Evolutionary conservation across 2,113 vertebrate species (phyloP).

Genomic region (Ptilonorhynchus violaceus): DNA sequence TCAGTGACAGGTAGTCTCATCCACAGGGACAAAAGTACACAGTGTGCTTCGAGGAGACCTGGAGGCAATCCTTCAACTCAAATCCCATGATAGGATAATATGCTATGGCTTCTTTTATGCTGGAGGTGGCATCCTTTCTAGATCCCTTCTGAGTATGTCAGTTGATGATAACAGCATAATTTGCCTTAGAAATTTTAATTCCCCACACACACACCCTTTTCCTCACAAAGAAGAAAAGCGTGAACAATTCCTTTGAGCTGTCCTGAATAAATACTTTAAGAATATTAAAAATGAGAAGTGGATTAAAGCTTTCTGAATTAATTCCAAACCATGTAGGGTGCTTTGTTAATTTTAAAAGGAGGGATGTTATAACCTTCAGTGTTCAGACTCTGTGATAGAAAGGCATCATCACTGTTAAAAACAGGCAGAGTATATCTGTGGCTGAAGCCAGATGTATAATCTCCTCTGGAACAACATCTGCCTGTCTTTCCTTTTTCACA

Average conservation of each 20-base stretch:
- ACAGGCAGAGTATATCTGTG: not conserved
- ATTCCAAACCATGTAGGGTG: not conserved
- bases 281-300: constrained; percentile 45
- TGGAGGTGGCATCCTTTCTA: constrained; percentile 45
- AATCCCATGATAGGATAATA: constrained; percentile 58
- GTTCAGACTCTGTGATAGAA: not conserved
- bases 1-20: constrained; percentile 32
- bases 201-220: constrained; percentile 9
- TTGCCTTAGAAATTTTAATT: constrained; percentile 63
- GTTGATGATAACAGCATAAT: constrained; percentile 64
- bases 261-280: constrained; percentile 56
- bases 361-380: not conserved
- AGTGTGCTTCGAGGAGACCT: constrained; percentile 23
- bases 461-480: not conserved
- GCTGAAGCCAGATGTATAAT: not conserved
- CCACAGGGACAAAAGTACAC: constrained; percentile 32
- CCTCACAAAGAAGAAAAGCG: constrained; percentile 41
- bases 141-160: constrained; percentile 58
- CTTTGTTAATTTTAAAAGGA: constrained; percentile 45
- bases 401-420: not conserved
- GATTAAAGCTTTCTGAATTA: constrained; percentile 42
- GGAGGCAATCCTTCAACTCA: constrained; percentile 24
- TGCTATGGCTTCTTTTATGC: constrained; percentile 30
- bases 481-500: not conserved
- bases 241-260: constrained; percentile 41